A percentile compares a stretch with the other conserved stretches of the same genome.
phyloP scores from a whole-genome alignment of 2,888 invertebrate species.

The Dichetophora obliterata region DNA sequence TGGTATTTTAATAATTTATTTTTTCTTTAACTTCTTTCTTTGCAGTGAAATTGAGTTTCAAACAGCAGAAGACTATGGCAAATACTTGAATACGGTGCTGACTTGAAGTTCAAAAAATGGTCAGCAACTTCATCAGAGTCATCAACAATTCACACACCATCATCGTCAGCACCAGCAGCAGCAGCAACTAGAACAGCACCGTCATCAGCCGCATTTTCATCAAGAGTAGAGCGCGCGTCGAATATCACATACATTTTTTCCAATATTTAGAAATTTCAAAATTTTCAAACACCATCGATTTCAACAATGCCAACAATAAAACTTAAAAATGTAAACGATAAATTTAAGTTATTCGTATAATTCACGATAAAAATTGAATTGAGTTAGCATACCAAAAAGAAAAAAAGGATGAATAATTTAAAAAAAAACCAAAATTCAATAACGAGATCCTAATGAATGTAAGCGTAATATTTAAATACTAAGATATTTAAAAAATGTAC shows the following conservation, averaged over 20 bases:
- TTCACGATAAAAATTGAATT: too few species aligned
- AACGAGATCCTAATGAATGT: conserved; percentile 3
- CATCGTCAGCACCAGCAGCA: conserved; percentile 13
- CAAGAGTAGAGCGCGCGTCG: background rate
- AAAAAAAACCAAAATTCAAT: conserved; percentile 7
- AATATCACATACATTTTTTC: background rate
- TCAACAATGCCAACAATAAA: conserved; percentile 14
- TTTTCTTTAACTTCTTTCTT: conserved; percentile 39
- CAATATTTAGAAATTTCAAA: too few species aligned
- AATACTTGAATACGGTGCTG: conserved; percentile 62
- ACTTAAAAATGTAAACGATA: conserved; percentile 16
- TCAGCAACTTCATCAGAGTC: conserved; percentile 31
- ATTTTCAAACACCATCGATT: conserved; percentile 26
- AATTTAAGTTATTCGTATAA: background rate
- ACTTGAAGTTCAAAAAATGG: conserved; percentile 49
- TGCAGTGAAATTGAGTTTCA: conserved; percentile 58
- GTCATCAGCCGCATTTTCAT: background rate
- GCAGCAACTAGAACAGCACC: conserved; percentile 21
- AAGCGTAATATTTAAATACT: conserved; percentile 11
- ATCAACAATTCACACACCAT: conserved; percentile 39
- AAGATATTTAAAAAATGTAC: conserved; percentile 4
- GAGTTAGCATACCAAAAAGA: conserved; percentile 6
- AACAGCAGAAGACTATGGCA: conserved; percentile 65
- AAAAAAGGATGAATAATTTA: conserved; percentile 19
- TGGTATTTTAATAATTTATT: conserved; percentile 12